phyloP scores from a whole-genome alignment of 2,113 vertebrate species.

The Lycocorax pyrrhopterus region DNA sequence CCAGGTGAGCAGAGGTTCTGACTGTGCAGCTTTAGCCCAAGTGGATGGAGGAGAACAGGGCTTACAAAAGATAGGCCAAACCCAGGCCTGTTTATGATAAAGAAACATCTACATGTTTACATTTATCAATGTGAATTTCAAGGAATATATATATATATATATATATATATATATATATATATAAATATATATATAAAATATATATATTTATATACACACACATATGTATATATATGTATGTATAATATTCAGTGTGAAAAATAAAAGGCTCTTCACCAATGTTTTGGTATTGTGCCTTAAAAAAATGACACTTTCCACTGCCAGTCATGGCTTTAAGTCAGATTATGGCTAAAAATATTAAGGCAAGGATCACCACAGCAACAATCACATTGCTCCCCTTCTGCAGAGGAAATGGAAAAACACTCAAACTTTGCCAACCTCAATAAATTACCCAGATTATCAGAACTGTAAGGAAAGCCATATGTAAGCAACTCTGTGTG shows the following conservation, averaged over 20 bases:
- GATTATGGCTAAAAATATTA: conserved; percentile 22
- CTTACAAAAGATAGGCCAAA: background rate
- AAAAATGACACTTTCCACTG: background rate
- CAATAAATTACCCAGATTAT: conserved; percentile 21
- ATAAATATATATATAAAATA: background rate
- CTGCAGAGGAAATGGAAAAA: conserved; percentile 3
- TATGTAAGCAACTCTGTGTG: background rate
- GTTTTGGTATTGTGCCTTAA: background rate
- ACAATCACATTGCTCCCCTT: background rate
- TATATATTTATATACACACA: background rate
- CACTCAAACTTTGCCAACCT: conserved; percentile 11
- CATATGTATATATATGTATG: background rate
- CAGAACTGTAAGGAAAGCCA: background rate
- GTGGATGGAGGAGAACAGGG: background rate
- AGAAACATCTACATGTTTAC: background rate
- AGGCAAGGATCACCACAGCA: conserved; percentile 33
- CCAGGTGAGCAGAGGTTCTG: background rate
- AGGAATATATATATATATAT: background rate
- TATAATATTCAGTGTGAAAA: background rate
- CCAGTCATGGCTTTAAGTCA: conserved; percentile 13
- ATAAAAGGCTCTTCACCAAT: background rate
- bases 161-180: too few species aligned
- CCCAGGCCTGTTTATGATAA: background rate
- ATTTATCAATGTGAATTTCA: background rate
- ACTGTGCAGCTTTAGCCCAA: background rate